Evolutionary conservation across 2,113 vertebrate species (phyloP), one percentile per base, ranked within the genome.

Genomic region (Myotis lucifugus): DNA sequence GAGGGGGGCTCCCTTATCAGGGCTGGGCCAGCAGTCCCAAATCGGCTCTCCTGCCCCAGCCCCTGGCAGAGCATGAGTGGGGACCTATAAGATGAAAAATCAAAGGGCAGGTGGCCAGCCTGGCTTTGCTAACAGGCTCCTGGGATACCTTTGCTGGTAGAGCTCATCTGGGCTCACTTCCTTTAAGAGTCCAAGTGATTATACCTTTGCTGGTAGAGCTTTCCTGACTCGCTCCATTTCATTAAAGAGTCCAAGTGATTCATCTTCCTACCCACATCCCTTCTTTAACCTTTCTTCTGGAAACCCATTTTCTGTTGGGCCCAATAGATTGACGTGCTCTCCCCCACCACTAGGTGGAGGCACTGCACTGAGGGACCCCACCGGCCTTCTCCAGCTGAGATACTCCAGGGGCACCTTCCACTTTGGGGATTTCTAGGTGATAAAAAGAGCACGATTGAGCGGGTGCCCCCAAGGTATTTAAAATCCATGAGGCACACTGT

Each of bases 11-110:
- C 66, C 64, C 64, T 76, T 76, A 18, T 61, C 8, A 15, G 91
- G 77, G 85, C 93, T 61, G 56, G 83, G 82, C 59, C 67, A 73
- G 88, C 73, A 93, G 59, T 90, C 83, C 82, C 88, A 89, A 64
- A 32, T 11, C 1, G 2, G 85, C 42, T 95, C 29, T 72, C 59
- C 40, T 84, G 74, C 42, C 93, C 83, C 66, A 84, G 48, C 73
- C 88, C 61, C 85, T 72, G 66, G 40, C 29, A 25, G 42, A 88
- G 29, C 72, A 9, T 18, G 8, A 50, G 23, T 48, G 2, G 46
- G 91, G 77, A 34, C n/a, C 50, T 85, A 7, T 2, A 25, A 74
- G 23, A 48, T 84, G 78, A 48, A 93, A 93, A 95, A 64, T 79
- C 29, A 95, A 82, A 64, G 48, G 61, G 64, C 40, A 73, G 2